phyloP scores from a whole-genome alignment of 2,888 invertebrate species.

The Eupithecia pulchellata region DNA sequence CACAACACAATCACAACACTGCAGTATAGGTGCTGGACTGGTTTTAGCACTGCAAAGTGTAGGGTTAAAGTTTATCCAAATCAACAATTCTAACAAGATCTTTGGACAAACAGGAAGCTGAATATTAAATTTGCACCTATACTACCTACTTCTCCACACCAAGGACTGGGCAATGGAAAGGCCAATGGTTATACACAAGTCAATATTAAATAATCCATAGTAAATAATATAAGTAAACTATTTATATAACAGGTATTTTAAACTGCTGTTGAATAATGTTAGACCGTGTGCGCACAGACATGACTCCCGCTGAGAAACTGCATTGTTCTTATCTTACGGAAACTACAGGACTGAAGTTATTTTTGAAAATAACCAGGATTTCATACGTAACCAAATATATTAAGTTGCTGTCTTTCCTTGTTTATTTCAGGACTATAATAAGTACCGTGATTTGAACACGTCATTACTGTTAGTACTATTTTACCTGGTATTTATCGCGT shows the following conservation, averaged over 20 bases:
- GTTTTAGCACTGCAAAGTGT: not conserved
- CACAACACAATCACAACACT: not conserved
- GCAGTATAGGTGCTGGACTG: not conserved
- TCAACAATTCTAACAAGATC: not conserved
- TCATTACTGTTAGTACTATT: no score
- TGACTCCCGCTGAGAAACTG: slow-evolving; percentile 52
- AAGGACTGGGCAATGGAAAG: not conserved
- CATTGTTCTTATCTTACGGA: slow-evolving; percentile 34
- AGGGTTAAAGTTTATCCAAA: not conserved
- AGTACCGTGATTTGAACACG: no score
- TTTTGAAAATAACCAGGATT: slow-evolving; percentile 28
- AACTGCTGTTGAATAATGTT: not conserved
- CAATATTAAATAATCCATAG: no score
- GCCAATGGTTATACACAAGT: not conserved
- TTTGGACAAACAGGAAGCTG: not conserved
- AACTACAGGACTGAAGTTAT: slow-evolving; percentile 36
- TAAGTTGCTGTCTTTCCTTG: no score
- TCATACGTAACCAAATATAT: slow-evolving; percentile 13
- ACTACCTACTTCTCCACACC: not conserved
- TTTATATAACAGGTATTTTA: no score
- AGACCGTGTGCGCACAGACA: slow-evolving; percentile 33
- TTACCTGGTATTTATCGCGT: no score
- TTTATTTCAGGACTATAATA: no score
- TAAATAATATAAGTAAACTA: no score
- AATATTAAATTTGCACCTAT: not conserved